Evolutionary conservation across 1,140 invertebrate genomes (phyloP).

Genomic region (Doryteuthis pealeii): DNA sequence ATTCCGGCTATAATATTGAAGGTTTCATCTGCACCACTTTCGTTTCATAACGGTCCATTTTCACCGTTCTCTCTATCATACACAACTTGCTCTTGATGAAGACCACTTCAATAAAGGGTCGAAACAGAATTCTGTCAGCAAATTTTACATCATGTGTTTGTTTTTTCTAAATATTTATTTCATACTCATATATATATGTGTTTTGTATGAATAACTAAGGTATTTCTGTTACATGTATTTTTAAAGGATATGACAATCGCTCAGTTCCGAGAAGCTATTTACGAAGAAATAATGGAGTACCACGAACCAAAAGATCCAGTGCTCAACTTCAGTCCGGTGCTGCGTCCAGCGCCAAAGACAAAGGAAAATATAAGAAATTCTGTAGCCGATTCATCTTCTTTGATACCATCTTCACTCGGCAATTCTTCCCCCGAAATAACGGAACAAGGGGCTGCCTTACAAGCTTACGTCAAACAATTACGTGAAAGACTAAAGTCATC

Average conservation of each 20-base stretch:
- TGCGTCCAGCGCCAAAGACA: constrained; percentile 46
- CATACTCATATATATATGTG: too few species aligned
- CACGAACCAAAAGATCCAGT: constrained; percentile 42
- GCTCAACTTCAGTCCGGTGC: constrained; percentile 43
- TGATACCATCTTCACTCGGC: background rate
- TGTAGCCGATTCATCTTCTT: background rate
- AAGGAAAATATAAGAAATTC: constrained; percentile 12
- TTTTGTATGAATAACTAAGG: too few species aligned
- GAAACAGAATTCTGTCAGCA: too few species aligned
- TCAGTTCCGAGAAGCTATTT: constrained; percentile 40
- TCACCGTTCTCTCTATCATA: too few species aligned
- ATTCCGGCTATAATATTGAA: too few species aligned
- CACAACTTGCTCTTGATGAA: too few species aligned
- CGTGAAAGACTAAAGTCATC: background rate
- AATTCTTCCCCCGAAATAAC: constrained; percentile 11
- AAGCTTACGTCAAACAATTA: constrained; percentile 6
- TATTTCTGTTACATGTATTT: constrained; percentile 9
- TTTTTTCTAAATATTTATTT: too few species aligned
- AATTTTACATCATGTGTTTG: too few species aligned
- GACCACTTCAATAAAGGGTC: too few species aligned
- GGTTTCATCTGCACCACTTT: too few species aligned
- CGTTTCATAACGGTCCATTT: too few species aligned
- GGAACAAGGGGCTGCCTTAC: background rate
- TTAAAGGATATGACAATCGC: constrained; percentile 37
- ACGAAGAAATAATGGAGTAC: constrained; percentile 51